phyloP scores from a whole-genome alignment of 2,797 vertebrate species.

The Allobates femoralis region DNA sequence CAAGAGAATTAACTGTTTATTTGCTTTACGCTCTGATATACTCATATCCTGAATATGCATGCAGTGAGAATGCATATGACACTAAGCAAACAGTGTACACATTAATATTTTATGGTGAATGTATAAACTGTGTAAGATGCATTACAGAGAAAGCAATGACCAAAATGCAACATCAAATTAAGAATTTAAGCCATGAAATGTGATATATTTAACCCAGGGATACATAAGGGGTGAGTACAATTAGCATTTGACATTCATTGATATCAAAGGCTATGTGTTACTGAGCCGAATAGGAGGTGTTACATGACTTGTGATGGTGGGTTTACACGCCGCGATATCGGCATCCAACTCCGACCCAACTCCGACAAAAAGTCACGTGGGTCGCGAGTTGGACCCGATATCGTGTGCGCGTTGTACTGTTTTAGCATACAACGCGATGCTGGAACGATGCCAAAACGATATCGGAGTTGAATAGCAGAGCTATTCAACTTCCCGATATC shows the following conservation, averaged over 20 bases:
- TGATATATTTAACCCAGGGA: not conserved
- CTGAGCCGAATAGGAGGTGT: not conserved
- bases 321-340: too few relatives aligned
- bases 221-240: not conserved
- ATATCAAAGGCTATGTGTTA: constrained; percentile 1
- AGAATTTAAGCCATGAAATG: constrained; percentile 21
- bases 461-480: too few relatives aligned
- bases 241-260: constrained; percentile 19
- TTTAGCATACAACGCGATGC: too few relatives aligned
- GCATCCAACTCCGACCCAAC: too few relatives aligned
- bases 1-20: constrained; percentile 27
- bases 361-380: too few relatives aligned
- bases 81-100: constrained; percentile 15
- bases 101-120: constrained; percentile 12
- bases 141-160: not conserved
- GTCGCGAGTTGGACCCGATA: too few relatives aligned
- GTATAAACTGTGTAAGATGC: constrained; percentile 17
- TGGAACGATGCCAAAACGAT: too few relatives aligned
- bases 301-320: constrained; percentile 29
- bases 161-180: constrained; percentile 20
- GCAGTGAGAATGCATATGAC: not conserved
- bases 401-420: too few relatives aligned
- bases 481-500: too few relatives aligned
- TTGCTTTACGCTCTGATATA: not conserved
- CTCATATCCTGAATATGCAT: not conserved